Evolutionary conservation across 2,797 vertebrate genomes (phyloP).

Genomic region (Anabacerthia variegaticeps): DNA sequence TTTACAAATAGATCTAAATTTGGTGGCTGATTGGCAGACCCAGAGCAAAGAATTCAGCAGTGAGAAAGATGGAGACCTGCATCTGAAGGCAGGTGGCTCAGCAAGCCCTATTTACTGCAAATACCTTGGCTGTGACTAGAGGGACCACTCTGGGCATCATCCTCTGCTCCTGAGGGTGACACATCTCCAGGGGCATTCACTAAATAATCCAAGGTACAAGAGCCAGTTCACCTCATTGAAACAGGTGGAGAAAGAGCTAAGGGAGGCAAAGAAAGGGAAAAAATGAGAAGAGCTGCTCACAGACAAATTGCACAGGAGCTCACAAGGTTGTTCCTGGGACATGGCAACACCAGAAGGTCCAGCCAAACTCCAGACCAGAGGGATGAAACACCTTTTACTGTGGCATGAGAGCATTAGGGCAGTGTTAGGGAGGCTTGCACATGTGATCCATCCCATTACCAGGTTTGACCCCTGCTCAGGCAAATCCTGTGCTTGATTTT

Average conservation of each 20-base stretch:
- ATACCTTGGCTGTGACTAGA: not conserved
- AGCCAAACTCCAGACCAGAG: not conserved
- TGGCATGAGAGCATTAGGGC: fast-evolving
- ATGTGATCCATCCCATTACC: not conserved
- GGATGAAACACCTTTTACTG: not conserved
- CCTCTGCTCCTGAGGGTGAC: not conserved
- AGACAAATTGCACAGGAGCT: not conserved
- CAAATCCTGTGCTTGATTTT: not conserved
- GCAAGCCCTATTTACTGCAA: not conserved
- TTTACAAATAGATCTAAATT: not conserved
- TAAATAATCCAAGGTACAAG: not conserved
- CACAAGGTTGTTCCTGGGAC: not conserved
- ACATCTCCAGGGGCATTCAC: not conserved
- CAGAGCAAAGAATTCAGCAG: not conserved
- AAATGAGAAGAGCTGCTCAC: not conserved
- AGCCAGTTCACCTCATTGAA: not conserved
- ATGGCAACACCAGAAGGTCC: not conserved
- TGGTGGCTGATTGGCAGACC: not conserved
- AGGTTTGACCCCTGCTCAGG: not conserved
- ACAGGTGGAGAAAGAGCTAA: not conserved
- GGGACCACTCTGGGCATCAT: not conserved
- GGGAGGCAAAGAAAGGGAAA: not conserved
- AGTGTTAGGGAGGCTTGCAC: not conserved
- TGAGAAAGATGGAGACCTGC: not conserved
- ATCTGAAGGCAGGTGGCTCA: not conserved